Conservation (phyloP, 2,113 vertebrate genomes). For the Pseudorectes ferrugineus region DNA sequence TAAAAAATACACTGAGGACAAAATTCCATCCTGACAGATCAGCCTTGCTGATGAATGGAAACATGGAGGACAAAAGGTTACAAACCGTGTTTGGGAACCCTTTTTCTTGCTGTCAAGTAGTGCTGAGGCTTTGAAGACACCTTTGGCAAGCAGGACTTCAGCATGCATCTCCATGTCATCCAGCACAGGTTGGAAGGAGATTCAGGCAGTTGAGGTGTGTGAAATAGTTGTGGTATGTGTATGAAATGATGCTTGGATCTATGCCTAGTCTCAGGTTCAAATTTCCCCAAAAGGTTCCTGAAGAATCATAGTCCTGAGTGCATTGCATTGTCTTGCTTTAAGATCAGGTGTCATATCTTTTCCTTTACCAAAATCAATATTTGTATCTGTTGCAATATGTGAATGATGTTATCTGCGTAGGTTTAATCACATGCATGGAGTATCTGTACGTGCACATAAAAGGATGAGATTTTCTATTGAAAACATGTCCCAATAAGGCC, state of each 20-base stretch:
- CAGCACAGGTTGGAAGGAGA: not conserved
- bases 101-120: not conserved
- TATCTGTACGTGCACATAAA: not conserved
- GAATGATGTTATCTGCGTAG: not conserved
- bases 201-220: not conserved
- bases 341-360: not conserved
- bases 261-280: not conserved
- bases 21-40: not conserved
- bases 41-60: not conserved
- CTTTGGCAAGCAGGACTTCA: not conserved
- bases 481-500: not conserved
- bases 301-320: not conserved
- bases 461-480: not conserved
- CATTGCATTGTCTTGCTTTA: not conserved
- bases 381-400: not conserved
- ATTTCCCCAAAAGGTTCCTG: not conserved
- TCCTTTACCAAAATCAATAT: not conserved
- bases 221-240: not conserved
- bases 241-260: not conserved
- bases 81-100: rapidly evolving
- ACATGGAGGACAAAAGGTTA: not conserved
- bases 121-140: not conserved
- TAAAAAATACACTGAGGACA: not conserved
- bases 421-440: not conserved
- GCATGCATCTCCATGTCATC: not conserved